Evolutionary conservation across 92 coral and sea anemone genomes (phyloP), one percentile per base, ranked within the genome.

Genomic region (Phenganax subtilis): DNA sequence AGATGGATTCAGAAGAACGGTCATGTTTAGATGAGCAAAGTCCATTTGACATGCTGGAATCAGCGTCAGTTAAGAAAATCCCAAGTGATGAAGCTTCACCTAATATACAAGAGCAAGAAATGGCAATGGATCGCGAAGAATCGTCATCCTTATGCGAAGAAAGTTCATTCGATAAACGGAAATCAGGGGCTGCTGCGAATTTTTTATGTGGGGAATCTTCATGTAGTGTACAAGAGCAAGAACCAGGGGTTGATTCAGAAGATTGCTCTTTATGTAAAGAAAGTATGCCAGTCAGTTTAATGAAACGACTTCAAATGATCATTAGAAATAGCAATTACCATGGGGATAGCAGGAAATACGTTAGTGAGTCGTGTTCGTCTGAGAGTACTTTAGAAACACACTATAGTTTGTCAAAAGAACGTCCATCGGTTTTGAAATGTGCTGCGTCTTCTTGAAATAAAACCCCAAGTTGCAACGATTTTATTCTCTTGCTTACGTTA

Each of bases 291-390:
- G 54, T 10, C 4, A 73, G 44, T 73, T 73, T 73, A 29, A 73
- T 52, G 12, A 37, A 73, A 73, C 44, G 62, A 55, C 61, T 73
- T 15, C 62, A 73, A 25, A 16, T 14, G 15, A 27, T 73, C 54
- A 73, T 73, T 16, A 53, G 54, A 30, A 47, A 73, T 52, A 73
- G 73, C 1, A 15, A 68, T 12, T 30, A 10, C 52, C 73, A 68
- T 64, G 70, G 54, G 58, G 62, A 73, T 52, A 73, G 73, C 7
- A 15, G 47, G 16, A 10, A 37, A 14, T 52, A 68, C 30, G 31
- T 64, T 64, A 64, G 78, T 81, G 9, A 84, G 84, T 8, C 80
- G 57, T 16, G 69, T 63, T 52, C 80, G 57, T 9, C 80, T 85
- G 15, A 54, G 80, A 17, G 12, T 79, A 80, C 72, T 84, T 25